phyloP scores from a whole-genome alignment of 2,113 vertebrate species.

The Xenus cinereus region DNA sequence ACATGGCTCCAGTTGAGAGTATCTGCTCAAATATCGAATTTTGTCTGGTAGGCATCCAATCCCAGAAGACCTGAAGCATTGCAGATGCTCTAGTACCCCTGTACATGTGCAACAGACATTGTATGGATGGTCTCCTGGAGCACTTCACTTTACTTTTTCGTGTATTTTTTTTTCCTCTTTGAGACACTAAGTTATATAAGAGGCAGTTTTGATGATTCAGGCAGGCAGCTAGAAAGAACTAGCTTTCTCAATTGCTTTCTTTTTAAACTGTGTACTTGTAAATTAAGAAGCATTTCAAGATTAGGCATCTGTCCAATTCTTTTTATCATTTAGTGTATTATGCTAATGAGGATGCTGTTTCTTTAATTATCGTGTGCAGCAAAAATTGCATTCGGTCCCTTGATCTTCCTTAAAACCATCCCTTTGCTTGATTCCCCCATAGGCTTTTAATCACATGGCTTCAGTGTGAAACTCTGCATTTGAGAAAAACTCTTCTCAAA shows the following conservation, averaged over 20 bases:
- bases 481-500: slow-evolving; percentile 23
- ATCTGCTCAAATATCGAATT: background rate
- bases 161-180: background rate
- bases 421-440: slow-evolving; percentile 16
- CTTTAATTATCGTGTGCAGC: slow-evolving; percentile 61
- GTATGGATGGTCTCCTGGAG: background rate
- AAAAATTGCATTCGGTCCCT: slow-evolving; percentile 49
- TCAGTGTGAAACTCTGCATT: background rate
- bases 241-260: background rate
- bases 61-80: background rate
- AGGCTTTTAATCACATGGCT: slow-evolving; percentile 41
- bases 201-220: background rate
- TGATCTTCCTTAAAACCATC: slow-evolving; percentile 61
- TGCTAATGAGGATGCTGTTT: slow-evolving; percentile 54
- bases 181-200: slow-evolving; percentile 16
- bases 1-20: background rate
- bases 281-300: slow-evolving; percentile 56
- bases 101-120: background rate
- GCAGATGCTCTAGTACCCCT: background rate
- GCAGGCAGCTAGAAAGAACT: background rate
- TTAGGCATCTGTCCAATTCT: slow-evolving; percentile 65
- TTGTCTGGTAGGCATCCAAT: background rate
- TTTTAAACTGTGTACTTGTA: slow-evolving; percentile 37
- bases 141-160: background rate
- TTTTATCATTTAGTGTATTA: slow-evolving; percentile 62